phyloP scores from a whole-genome alignment of 1,140 invertebrate species.

The Microplitis demolitor region DNA sequence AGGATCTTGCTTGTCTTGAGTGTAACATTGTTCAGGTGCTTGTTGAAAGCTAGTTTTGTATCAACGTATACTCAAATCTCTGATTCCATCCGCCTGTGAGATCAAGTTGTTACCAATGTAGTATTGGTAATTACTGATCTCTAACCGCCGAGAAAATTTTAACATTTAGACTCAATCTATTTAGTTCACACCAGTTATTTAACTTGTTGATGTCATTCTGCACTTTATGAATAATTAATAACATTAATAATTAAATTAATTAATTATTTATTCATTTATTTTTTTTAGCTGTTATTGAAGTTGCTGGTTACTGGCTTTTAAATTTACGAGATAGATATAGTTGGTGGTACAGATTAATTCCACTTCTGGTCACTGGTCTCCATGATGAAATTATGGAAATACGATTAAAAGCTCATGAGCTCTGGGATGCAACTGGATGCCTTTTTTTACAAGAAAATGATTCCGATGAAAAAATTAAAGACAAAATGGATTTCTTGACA shows the following conservation, averaged over 20 bases:
- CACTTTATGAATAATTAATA: not conserved
- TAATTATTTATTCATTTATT: not conserved
- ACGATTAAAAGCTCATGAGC: constrained; percentile 60
- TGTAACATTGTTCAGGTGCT: too few species aligned
- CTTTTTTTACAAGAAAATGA: constrained; percentile 79
- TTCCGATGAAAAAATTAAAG: constrained; percentile 73
- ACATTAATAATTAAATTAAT: constrained; percentile 2
- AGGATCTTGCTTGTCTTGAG: too few species aligned
- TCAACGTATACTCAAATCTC: not conserved
- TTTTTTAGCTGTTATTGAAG: constrained; percentile 66
- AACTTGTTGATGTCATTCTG: too few species aligned
- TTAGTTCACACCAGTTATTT: too few species aligned
- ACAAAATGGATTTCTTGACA: constrained; percentile 72
- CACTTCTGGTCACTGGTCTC: constrained; percentile 75
- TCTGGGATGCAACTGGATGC: constrained; percentile 73
- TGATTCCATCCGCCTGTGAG: not conserved
- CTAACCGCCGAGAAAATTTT: too few species aligned
- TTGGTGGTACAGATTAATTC: constrained; percentile 76
- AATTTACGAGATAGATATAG: constrained; percentile 78
- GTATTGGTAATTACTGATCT: not conserved
- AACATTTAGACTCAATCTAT: too few species aligned
- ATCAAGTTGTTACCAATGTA: not conserved
- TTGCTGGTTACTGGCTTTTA: constrained; percentile 72
- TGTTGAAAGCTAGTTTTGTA: not conserved
- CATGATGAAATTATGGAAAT: constrained; percentile 75